phyloP scores from a whole-genome alignment of 2,888 invertebrate genomes.

The Conus canariensis region DNA sequence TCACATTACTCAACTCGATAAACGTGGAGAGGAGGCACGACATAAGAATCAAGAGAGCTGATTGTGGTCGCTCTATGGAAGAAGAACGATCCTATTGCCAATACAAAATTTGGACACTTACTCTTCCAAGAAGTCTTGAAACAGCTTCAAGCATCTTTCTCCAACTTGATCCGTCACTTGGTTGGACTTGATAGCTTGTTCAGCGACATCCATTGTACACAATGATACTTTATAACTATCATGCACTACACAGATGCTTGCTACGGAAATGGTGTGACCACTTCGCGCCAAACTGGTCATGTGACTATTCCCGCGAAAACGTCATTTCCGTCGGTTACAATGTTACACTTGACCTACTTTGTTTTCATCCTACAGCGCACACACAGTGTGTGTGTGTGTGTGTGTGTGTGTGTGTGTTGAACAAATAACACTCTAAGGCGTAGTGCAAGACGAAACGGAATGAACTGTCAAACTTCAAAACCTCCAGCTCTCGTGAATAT shows the following conservation, averaged over 20 bases:
- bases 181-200: slow-evolving; percentile 73
- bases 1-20: no score
- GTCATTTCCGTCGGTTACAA: slow-evolving; percentile 37
- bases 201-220: slow-evolving; percentile 74
- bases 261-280: not conserved
- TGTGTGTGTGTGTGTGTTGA: no score
- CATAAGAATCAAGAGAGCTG: no score
- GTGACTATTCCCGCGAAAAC: slow-evolving; percentile 51
- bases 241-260: not conserved
- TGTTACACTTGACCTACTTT: no score
- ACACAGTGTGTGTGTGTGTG: no score
- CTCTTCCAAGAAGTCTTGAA: slow-evolving; percentile 97
- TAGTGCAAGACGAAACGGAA: no score
- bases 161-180: slow-evolving; percentile 91
- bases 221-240: not conserved
- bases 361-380: not conserved
- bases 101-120: slow-evolving; percentile 77
- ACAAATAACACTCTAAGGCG: no score
- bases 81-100: no score
- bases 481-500: no score
- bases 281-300: slow-evolving; percentile 57
- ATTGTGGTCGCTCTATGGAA: no score
- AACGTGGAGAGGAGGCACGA: no score
- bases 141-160: slow-evolving; percentile 94
- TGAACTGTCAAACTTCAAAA: no score